Conservation (phyloP, 2,113 vertebrate species). For the Actinemys pallida region DNA sequence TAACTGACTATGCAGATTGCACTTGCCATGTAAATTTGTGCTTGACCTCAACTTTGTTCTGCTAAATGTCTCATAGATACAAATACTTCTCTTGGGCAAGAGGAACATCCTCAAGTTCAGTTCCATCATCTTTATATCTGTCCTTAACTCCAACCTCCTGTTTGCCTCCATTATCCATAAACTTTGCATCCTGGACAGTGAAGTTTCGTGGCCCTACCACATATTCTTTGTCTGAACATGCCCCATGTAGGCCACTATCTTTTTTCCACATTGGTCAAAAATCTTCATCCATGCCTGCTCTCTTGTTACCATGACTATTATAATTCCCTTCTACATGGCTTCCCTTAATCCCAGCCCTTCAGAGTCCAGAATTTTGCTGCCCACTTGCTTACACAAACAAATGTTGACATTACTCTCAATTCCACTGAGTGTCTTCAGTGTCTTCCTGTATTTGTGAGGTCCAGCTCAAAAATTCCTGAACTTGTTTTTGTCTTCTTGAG, state of each 20-base stretch:
- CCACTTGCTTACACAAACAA: neutral
- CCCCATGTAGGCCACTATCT: neutral
- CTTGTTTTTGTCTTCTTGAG: neutral
- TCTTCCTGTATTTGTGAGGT: neutral
- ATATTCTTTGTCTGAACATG: accelerated
- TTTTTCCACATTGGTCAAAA: neutral
- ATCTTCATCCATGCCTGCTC: neutral
- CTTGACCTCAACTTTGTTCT: neutral
- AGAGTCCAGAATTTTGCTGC: neutral
- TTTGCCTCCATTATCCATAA: neutral
- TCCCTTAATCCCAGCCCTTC: neutral
- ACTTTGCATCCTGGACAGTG: neutral
- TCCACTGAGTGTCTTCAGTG: neutral
- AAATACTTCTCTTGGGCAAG: constrained; percentile 7
- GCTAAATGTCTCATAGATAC: neutral
- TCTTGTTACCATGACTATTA: accelerated
- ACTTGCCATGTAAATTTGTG: neutral
- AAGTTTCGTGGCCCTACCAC: neutral
- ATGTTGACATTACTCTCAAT: neutral
- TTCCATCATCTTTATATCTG: neutral
- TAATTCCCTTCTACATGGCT: neutral
- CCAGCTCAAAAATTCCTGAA: neutral
- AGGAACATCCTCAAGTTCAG: neutral
- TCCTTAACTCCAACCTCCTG: neutral
- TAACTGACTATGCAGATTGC: neutral